Percentiles rank a stretch among this genome's conserved stretches.
Evolutionary conservation across 2,797 vertebrate genomes (phyloP).

Genomic region (Arnoldichthys spilopterus): DNA sequence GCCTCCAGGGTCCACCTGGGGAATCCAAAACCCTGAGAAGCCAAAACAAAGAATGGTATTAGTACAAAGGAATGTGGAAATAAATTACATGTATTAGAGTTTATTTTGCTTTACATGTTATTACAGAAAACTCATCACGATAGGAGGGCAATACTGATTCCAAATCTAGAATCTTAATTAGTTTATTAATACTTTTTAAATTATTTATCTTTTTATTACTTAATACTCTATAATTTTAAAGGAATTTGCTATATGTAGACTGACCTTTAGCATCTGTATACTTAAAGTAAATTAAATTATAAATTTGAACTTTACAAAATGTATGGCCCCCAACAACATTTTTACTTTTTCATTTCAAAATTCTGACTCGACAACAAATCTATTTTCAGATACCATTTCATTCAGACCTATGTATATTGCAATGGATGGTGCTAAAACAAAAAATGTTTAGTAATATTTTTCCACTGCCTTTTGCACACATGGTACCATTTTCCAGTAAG

Average conservation of each 20-base stretch:
- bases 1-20: not conserved
- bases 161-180: not conserved
- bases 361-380: slow-evolving; percentile 15
- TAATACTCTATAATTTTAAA: not conserved
- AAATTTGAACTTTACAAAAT: not conserved
- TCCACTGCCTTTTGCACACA: slow-evolving; percentile 55
- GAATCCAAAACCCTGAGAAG: not conserved
- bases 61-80: not conserved
- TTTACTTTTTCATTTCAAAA: not conserved
- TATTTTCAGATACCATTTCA: slow-evolving; percentile 27
- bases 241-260: slow-evolving; percentile 15
- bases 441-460: slow-evolving; percentile 13
- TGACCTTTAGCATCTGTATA: slow-evolving; percentile 11
- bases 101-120: not conserved
- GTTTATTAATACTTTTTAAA: not conserved
- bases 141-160: not conserved
- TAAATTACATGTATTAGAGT: not conserved
- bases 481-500: slow-evolving; percentile 65
- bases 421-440: slow-evolving; percentile 49
- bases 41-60: slow-evolving; percentile 24
- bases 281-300: too few relatives aligned
- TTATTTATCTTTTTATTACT: not conserved
- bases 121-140: not conserved
- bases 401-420: slow-evolving; percentile 60
- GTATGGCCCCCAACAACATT: too few relatives aligned